Base-by-base conservation (phyloP, 1,140 invertebrate species). In the Saccostrea cuccullata region DNA sequence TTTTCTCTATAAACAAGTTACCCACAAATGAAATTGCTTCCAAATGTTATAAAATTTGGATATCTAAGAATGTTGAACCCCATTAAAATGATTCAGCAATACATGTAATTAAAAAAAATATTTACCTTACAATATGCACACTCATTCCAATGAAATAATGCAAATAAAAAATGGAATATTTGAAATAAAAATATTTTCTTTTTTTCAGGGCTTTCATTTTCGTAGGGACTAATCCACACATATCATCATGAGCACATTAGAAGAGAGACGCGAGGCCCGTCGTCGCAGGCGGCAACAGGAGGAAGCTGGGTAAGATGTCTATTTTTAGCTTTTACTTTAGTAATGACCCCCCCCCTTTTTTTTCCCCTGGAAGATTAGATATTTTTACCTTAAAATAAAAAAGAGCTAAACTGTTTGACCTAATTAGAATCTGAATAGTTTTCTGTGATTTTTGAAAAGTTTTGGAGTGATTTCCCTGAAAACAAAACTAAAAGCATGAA, bases 241-340 rank as follows among this genome's bases (percentile, higher is more conserved):
- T 87, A 87, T 87, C 82, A 87, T 67, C 87, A 91, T 91, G 91
- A 90, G 89, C 36, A 40, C 86, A 67, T 56, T 90, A 64, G 91
- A 91, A 86, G 91, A 91, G 89, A 87, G 91, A 64, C 91, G 91
- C 64, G 91, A 91, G 85, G 91, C 91, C 56, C 90, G 91, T 82
- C 88, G 91, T 55, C 88, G 91, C n/a, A 87, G 88, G 84, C 89
- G 91, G 40, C 58, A 87, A 60, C 84, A 88, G 82, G 88, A 90
- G 60, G 87, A 88, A 17, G 88, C 36, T 20, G 86, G 60, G 86
- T 87, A 87, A 87, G 86, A 84, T 77, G 47, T 15, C 56, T 60
- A 47, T 26, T 26, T 1, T 40, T n/a, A 64, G 23, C 70, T 64
- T 36, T 77, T 26, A 77, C 15, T 36, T 13, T 77, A 30, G 70